phyloP scores from a whole-genome alignment of 2,797 vertebrate genomes.

The Acanthurus tractus region DNA sequence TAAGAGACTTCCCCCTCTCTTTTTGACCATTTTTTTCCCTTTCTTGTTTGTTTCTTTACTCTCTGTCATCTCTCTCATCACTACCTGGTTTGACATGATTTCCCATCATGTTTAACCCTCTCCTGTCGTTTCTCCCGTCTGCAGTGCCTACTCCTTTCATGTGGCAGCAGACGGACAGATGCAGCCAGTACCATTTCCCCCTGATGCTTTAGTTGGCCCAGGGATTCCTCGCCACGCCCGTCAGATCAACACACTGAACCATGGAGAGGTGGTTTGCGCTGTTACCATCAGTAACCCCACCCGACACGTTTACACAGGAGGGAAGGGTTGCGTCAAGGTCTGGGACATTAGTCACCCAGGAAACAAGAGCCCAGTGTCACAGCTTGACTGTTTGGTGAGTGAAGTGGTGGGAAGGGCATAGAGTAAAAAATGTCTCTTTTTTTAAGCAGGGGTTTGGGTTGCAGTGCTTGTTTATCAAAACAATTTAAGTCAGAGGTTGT shows the following conservation, averaged over 20 bases:
- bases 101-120: neutral
- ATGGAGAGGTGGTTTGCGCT: constrained; percentile 91
- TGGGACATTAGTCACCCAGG: constrained; percentile 99
- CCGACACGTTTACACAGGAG: constrained; percentile 95
- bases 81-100: neutral
- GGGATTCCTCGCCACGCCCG: constrained; percentile 90
- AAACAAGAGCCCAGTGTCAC: constrained; percentile 97
- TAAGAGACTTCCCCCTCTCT: neutral
- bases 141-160: constrained; percentile 89
- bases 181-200: constrained; percentile 90
- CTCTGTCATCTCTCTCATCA: neutral
- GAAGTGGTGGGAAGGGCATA: neutral
- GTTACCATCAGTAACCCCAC: constrained; percentile 99
- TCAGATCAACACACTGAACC: constrained; percentile 90
- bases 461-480: neutral
- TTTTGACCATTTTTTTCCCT: neutral
- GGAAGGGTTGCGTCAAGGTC: constrained; percentile 97
- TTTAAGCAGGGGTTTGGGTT: neutral
- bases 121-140: neutral
- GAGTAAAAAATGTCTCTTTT: neutral
- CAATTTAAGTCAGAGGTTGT: neutral
- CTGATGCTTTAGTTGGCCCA: constrained; percentile 88
- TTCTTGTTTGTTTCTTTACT: neutral
- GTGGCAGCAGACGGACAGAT: constrained; percentile 89
- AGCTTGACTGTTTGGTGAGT: constrained; percentile 96